Percentiles rank a stretch among this genome's conserved stretches.
Evolutionary conservation across 2,113 vertebrate genomes (phyloP).

Genomic region (Macquaria australasica): DNA sequence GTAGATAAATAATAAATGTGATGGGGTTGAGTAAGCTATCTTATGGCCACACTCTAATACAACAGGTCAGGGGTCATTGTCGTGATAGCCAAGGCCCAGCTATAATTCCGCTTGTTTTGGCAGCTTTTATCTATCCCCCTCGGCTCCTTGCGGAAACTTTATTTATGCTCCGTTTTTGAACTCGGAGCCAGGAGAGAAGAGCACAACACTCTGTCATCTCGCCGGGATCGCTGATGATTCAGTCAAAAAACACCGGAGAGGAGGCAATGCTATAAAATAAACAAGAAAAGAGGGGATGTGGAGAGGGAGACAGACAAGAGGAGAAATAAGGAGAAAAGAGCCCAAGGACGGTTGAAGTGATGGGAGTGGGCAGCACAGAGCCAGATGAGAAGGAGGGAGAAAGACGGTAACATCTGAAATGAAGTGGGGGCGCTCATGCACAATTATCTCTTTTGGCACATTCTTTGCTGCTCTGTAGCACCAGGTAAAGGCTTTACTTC

Average conservation of each 20-base stretch:
- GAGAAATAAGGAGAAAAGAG: conserved; percentile 59
- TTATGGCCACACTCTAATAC: conserved; percentile 53
- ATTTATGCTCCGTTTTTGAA: conserved; percentile 54
- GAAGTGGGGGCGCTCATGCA: conserved; percentile 28
- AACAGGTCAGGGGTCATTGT: conserved; percentile 66
- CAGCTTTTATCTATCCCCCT: conserved; percentile 59
- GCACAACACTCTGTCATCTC: conserved; percentile 60
- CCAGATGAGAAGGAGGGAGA: conserved; percentile 39
- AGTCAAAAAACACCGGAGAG: conserved; percentile 58
- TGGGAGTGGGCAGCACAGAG: conserved; percentile 56
- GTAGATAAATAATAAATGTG: conserved; percentile 73
- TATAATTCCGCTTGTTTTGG: conserved; percentile 56
- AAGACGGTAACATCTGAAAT: conserved; percentile 36
- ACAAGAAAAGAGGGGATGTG: conserved; percentile 50
- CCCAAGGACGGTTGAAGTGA: conserved; percentile 59
- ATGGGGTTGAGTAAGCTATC: conserved; percentile 57
- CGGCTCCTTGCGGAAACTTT: conserved; percentile 52
- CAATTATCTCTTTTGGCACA: conserved; percentile 38
- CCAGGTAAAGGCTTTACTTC: conserved; percentile 28
- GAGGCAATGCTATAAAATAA: conserved; percentile 61
- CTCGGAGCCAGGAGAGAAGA: conserved; percentile 45
- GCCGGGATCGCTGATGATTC: conserved; percentile 59
- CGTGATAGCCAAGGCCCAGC: conserved; percentile 42
- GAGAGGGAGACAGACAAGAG: conserved; percentile 37
- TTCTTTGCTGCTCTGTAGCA: conserved; percentile 32